Evolutionary conservation across 2,888 invertebrate genomes (phyloP).

Genomic region (Matsumyia berberina): DNA sequence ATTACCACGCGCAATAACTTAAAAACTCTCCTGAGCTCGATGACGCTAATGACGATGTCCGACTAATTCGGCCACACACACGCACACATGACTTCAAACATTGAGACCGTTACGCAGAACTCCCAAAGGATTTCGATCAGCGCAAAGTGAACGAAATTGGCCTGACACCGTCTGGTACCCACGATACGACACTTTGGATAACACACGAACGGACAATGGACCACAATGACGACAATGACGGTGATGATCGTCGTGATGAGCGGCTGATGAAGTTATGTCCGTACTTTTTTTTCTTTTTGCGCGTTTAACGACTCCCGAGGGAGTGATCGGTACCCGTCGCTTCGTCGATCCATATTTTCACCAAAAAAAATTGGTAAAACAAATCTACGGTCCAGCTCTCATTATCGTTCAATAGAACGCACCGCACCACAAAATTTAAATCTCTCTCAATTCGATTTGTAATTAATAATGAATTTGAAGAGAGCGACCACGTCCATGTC

Average conservation of each 20-base stretch:
- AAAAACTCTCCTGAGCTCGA: constrained; percentile 41
- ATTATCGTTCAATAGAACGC: constrained; percentile 49
- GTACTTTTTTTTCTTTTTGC: constrained; percentile 52
- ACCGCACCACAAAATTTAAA: constrained; percentile 40
- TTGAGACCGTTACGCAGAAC: constrained; percentile 61
- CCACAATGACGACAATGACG: constrained; percentile 58
- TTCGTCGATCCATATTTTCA: constrained; percentile 64
- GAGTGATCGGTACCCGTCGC: constrained; percentile 74
- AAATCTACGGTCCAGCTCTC: constrained; percentile 18
- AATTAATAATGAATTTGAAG: constrained; percentile 70
- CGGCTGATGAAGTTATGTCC: constrained; percentile 60
- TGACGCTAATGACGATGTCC: constrained; percentile 31
- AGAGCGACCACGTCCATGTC: constrained; percentile 75
- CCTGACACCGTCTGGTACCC: constrained; percentile 83
- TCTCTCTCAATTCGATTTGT: constrained; percentile 68
- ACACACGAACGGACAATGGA: constrained; percentile 61
- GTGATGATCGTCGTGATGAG: constrained; percentile 61
- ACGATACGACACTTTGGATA: constrained; percentile 65
- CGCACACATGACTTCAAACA: constrained; percentile 41
- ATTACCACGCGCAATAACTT: constrained; percentile 33
- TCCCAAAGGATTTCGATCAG: constrained; percentile 49
- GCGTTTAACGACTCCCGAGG: constrained; percentile 78
- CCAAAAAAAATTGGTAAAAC: constrained; percentile 26
- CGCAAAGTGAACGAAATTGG: constrained; percentile 60
- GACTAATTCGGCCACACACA: constrained; percentile 9